Conservation (phyloP, 2,888 invertebrate genomes). For the Ochropleura plecta region DNA sequence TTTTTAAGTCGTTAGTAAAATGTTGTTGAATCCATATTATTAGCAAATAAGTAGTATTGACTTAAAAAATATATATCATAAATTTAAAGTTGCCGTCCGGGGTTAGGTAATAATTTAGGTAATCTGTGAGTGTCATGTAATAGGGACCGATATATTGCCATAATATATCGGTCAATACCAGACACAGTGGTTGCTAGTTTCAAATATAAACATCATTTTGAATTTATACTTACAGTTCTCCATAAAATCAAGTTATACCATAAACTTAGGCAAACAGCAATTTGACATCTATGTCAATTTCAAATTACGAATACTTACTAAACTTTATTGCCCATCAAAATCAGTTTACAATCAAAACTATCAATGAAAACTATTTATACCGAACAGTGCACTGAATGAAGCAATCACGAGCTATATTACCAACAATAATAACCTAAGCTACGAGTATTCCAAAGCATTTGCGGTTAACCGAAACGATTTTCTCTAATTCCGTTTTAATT, state of each 20-base stretch:
- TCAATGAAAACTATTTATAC: constrained; percentile 48
- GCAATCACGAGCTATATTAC: constrained; percentile 58
- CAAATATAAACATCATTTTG: not conserved
- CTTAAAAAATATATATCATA: not conserved
- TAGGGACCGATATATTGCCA: not conserved
- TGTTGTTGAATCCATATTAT: not conserved
- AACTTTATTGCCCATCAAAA: constrained; percentile 51
- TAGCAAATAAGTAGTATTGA: not conserved
- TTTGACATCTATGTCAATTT: constrained; percentile 26
- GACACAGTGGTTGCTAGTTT: not conserved
- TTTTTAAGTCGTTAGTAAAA: not conserved
- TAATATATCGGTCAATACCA: not conserved
- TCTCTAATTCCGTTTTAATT: constrained; percentile 85
- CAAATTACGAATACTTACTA: constrained; percentile 37
- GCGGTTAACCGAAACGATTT: constrained; percentile 82
- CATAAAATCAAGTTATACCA: constrained; percentile 15
- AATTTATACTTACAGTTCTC: not conserved
- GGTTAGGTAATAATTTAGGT: not conserved
- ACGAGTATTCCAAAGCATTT: constrained; percentile 69
- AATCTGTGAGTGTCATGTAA: not conserved
- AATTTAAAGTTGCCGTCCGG: not conserved
- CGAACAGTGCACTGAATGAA: constrained; percentile 57
- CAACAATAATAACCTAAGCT: constrained; percentile 64
- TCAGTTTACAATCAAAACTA: constrained; percentile 47
- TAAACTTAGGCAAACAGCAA: constrained; percentile 17